Evolutionary conservation across 2,113 vertebrate species (phyloP).

Genomic region (Otolemur garnettii): DNA sequence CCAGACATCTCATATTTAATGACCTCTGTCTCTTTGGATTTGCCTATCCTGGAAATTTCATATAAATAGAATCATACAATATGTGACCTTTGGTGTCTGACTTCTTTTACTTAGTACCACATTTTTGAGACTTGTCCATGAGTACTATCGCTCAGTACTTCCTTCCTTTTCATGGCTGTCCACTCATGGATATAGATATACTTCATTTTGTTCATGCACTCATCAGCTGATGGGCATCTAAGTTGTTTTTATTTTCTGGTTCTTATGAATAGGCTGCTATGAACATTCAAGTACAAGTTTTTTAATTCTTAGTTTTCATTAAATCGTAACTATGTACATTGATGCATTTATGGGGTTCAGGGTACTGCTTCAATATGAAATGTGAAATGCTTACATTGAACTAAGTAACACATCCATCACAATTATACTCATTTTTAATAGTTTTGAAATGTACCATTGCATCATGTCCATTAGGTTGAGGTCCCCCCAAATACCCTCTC

Average conservation of each 20-base stretch:
- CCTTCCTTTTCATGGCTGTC: conserved; percentile 14
- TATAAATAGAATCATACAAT: not conserved
- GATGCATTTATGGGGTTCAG: too few relatives aligned
- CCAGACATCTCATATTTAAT: too few relatives aligned
- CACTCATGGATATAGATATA: not conserved
- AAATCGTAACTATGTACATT: too few relatives aligned
- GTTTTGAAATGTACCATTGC: too few relatives aligned
- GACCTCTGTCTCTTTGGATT: not conserved
- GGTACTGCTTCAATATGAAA: too few relatives aligned
- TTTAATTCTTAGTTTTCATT: too few relatives aligned
- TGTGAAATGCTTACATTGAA: too few relatives aligned
- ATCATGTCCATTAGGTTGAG: too few relatives aligned
- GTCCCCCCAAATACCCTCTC: too few relatives aligned
- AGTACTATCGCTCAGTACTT: not conserved
- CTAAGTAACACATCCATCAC: too few relatives aligned
- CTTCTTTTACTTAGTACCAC: conserved; percentile 14
- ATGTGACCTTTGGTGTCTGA: not conserved
- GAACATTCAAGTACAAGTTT: not conserved
- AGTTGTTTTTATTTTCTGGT: not conserved
- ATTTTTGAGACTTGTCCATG: not conserved
- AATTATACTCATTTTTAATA: too few relatives aligned
- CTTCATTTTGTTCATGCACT: not conserved
- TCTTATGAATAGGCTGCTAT: not conserved
- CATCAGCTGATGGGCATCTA: not conserved
- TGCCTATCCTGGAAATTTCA: not conserved